phyloP scores from a whole-genome alignment of 2,113 vertebrate species.

The Tetraodon nigroviridis region DNA sequence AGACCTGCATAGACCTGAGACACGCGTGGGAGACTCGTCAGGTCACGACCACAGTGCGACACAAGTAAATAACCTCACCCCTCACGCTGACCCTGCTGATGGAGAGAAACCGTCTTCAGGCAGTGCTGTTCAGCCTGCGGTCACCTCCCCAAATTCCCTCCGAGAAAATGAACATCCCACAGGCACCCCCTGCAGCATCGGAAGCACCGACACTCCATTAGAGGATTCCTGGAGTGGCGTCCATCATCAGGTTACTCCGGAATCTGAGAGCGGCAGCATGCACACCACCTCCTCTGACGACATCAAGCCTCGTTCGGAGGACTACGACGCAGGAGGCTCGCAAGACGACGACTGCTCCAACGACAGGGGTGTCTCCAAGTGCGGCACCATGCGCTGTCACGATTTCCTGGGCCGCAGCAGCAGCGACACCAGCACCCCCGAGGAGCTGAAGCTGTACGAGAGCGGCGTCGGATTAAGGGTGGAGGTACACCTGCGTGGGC shows the following conservation, averaged over 20 bases:
- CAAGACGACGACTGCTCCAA: conserved; percentile 95
- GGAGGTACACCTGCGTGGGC: conserved; percentile 87
- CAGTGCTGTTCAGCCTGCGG: conserved; percentile 5
- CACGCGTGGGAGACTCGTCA: conserved; percentile 11
- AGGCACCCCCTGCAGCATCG: conserved; percentile 76
- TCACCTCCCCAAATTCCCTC: conserved; percentile 41
- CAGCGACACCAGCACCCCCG: conserved; percentile 96
- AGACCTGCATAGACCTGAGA: conserved; percentile 23
- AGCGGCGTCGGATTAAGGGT: conserved; percentile 77
- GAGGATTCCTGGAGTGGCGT: conserved; percentile 78
- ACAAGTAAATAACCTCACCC: conserved; percentile 8
- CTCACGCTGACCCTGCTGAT: conserved; percentile 12
- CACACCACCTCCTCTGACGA: conserved; percentile 94
- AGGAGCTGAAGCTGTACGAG: conserved; percentile 92
- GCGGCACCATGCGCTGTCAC: conserved; percentile 90
- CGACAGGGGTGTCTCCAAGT: conserved; percentile 88
- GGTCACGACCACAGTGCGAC: conserved; percentile 6
- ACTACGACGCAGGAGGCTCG: conserved; percentile 97
- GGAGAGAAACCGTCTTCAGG: conserved; percentile 13
- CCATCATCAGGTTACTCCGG: conserved; percentile 85
- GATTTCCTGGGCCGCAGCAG: conserved; percentile 97
- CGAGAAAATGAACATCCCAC: conserved; percentile 67
- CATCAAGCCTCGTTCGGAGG: conserved; percentile 96
- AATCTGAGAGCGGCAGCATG: conserved; percentile 88
- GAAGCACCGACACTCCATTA: conserved; percentile 74